A percentile compares a stretch with the other conserved stretches of the same genome.
Conservation (phyloP, 2,113 vertebrate genomes). For the Oreocharis arfaki region DNA sequence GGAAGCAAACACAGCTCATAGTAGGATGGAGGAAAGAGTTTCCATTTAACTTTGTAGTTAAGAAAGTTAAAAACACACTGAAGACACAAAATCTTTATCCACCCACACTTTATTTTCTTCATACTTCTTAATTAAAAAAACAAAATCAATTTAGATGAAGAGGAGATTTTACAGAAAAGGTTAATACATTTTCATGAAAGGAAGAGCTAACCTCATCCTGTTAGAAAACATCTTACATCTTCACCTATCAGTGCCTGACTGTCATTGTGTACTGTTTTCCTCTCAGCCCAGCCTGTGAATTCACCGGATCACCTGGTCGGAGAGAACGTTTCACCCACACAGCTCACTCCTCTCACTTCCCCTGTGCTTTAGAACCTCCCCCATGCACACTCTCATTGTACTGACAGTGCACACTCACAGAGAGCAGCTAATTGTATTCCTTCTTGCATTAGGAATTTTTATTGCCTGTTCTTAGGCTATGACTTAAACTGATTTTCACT, state of each 20-base stretch:
- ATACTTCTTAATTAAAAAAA: neutral
- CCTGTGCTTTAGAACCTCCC: neutral
- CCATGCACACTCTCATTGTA: rapidly evolving
- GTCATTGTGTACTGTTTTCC: neutral
- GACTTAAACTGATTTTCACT: neutral
- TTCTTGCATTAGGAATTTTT: neutral
- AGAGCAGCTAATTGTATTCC: neutral
- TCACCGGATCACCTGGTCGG: neutral
- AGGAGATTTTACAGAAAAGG: constrained; percentile 16
- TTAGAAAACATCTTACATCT: neutral
- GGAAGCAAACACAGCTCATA: neutral
- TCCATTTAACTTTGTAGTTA: neutral
- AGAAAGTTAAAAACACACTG: neutral
- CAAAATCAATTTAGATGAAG: neutral
- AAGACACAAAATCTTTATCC: neutral
- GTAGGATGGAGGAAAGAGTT: neutral
- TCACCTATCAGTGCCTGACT: neutral
- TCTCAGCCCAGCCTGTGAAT: neutral
- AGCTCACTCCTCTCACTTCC: constrained; percentile 37
- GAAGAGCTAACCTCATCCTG: constrained; percentile 68
- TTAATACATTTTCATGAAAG: constrained; percentile 24
- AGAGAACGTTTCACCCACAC: constrained; percentile 33
- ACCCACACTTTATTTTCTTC: neutral
- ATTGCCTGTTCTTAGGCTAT: neutral
- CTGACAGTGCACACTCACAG: neutral